Conservation (phyloP, 92 coral and sea anemone species). For the Galaxea fascicularis region DNA sequence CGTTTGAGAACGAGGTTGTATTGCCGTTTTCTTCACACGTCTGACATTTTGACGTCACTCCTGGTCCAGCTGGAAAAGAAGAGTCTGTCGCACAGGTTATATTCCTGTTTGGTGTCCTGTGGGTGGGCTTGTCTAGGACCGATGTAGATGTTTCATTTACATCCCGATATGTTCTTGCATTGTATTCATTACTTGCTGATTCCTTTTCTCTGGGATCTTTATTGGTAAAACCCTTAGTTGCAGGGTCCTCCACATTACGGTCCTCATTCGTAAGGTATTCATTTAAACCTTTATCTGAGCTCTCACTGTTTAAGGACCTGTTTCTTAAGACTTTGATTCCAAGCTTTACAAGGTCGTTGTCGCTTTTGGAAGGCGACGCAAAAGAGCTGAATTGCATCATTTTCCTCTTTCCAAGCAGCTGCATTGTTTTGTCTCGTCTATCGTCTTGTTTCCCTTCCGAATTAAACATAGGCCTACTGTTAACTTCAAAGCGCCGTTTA, state of each 20-base stretch:
- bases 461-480: constrained; percentile 75
- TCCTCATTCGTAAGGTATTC: background rate
- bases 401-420: constrained; percentile 37
- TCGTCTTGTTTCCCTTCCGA: constrained; percentile 18
- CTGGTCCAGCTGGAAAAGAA: background rate
- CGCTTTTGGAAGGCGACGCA: constrained; percentile 8
- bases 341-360: background rate
- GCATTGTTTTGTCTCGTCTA: constrained; percentile 9
- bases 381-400: constrained; percentile 14
- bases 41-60: constrained; percentile 5
- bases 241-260: background rate
- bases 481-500: constrained; percentile 78
- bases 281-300: background rate
- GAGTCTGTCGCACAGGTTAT: background rate
- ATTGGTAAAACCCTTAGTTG: background rate
- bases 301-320: background rate
- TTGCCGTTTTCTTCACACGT: background rate
- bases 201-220: background rate
- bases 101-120: background rate
- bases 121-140: background rate
- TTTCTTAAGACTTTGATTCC: constrained; percentile 39
- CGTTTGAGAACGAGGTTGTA: background rate
- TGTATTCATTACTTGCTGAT: background rate
- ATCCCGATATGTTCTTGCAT: too few relatives aligned
- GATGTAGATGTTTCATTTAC: background rate